These are phyloP conservation scores for Ceratosolen solmsi DNA, from an alignment of 1,140 invertebrate genomes.

Conservation along the genomic window DNA sequence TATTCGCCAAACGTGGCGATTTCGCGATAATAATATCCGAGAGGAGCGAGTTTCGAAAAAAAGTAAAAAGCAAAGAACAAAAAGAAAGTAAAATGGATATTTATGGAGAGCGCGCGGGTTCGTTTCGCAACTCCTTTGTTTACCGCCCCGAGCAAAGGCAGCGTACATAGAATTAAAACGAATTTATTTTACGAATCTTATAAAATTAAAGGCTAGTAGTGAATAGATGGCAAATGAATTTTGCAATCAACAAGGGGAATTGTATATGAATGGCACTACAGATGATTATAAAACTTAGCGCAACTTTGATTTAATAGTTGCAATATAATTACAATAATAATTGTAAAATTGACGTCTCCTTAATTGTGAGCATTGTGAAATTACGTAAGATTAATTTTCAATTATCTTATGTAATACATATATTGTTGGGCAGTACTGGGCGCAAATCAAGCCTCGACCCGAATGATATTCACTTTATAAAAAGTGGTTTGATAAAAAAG, in stretches of 20 bases:
- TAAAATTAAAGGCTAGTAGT: not conserved
- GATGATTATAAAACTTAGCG: not conserved
- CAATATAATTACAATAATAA: conserved; percentile 1
- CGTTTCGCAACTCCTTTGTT: conserved; percentile 10
- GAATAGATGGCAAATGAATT: not conserved
- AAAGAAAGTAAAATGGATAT: not conserved
- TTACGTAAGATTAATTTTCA: not conserved
- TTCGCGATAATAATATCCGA: too few relatives aligned
- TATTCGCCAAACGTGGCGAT: too few relatives aligned
- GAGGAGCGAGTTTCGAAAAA: too few relatives aligned
- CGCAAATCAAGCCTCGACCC: not conserved
- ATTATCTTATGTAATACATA: not conserved
- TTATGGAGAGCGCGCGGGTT: not conserved
- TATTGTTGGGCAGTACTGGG: not conserved
- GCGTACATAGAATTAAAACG: not conserved
- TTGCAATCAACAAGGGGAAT: not conserved
- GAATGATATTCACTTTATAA: not conserved
- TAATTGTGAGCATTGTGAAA: not conserved
- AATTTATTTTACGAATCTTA: not conserved
- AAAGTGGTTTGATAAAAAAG: not conserved
- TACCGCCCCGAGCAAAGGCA: not conserved
- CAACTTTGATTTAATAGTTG: not conserved
- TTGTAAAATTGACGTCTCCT: not conserved
- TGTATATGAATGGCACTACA: not conserved
- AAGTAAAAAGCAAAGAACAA: not conserved